These are phyloP conservation scores for Galaxea fascicularis DNA, from an alignment of 92 coral and sea anemone species.

Conservation along the genomic window DNA sequence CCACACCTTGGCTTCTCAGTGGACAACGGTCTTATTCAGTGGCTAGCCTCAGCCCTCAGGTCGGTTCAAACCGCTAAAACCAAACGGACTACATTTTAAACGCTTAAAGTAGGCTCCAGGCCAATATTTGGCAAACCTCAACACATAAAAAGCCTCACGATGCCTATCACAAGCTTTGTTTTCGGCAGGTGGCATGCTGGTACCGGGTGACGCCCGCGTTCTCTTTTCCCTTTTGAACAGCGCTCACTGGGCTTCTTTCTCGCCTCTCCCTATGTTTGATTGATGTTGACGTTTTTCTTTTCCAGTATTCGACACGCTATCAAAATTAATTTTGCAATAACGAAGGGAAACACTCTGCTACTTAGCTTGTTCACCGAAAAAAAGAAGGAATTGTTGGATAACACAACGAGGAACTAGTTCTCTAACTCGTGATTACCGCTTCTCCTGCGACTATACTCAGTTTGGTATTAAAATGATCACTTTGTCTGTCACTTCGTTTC, in stretches of 20 bases:
- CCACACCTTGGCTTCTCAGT: background rate
- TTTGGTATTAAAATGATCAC: too few relatives aligned
- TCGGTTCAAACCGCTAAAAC: background rate
- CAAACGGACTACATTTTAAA: slow-evolving; percentile 49
- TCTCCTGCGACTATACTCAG: too few relatives aligned
- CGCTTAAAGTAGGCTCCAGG: slow-evolving; percentile 27
- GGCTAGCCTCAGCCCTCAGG: slow-evolving; percentile 1
- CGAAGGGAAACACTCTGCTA: too few relatives aligned
- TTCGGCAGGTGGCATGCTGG: slow-evolving; percentile 31
- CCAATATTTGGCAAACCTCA: slow-evolving; percentile 30
- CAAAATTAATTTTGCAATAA: too few relatives aligned
- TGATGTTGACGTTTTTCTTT: too few relatives aligned
- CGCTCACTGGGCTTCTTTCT: background rate
- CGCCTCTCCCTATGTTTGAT: background rate
- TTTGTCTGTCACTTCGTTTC: too few relatives aligned
- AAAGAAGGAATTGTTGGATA: too few relatives aligned
- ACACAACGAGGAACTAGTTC: too few relatives aligned
- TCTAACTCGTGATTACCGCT: too few relatives aligned
- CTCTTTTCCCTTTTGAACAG: slow-evolving; percentile 5
- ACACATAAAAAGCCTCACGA: slow-evolving; percentile 9
- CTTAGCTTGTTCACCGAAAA: too few relatives aligned
- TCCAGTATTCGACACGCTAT: background rate
- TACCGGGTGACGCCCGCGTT: slow-evolving; percentile 23
- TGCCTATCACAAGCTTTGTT: slow-evolving; percentile 6
- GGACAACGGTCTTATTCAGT: background rate